Conservation (phyloP, 2,888 invertebrate genomes). For the Morpho helenor region DNA sequence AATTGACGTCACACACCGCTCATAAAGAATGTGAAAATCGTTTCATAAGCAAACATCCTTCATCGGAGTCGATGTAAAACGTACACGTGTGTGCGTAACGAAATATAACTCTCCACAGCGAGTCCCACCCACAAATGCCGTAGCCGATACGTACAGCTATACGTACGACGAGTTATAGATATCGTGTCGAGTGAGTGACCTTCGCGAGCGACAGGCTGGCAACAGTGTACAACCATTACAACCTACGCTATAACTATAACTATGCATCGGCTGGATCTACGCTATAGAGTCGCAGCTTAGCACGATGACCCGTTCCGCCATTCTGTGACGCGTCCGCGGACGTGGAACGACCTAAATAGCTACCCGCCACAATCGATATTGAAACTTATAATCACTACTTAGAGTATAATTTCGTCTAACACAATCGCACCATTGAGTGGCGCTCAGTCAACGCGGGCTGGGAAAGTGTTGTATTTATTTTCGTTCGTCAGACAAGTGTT, state of each 20-base stretch:
- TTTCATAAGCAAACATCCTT: conserved; percentile 10
- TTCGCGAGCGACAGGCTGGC: conserved; percentile 64
- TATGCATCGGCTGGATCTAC: conserved; percentile 32
- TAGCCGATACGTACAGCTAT: conserved; percentile 1
- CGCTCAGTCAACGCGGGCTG: conserved; percentile 24
- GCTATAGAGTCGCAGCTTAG: conserved; percentile 37
- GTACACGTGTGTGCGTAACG: background rate
- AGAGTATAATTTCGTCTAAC: conserved; percentile 31
- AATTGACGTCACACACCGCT: conserved; percentile 6
- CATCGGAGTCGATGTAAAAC: background rate
- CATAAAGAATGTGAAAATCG: conserved; percentile 5
- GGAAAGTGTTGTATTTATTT: conserved; percentile 72
- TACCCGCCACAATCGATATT: conserved; percentile 26
- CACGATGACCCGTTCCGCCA: conserved; percentile 68
- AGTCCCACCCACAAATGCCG: conserved; percentile 16
- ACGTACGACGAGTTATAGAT: conserved; percentile 13
- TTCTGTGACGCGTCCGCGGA: conserved; percentile 59
- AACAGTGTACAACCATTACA: conserved; percentile 36
- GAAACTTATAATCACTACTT: conserved; percentile 31
- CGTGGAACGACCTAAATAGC: conserved; percentile 42
- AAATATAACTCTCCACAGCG: conserved; percentile 9
- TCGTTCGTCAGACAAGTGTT: conserved; percentile 57
- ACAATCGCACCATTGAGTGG: background rate
- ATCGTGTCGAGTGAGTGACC: conserved; percentile 55
- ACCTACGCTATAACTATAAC: conserved; percentile 39